Base-by-base conservation (phyloP, 2,888 invertebrate species). In the Papilio demoleus region DNA sequence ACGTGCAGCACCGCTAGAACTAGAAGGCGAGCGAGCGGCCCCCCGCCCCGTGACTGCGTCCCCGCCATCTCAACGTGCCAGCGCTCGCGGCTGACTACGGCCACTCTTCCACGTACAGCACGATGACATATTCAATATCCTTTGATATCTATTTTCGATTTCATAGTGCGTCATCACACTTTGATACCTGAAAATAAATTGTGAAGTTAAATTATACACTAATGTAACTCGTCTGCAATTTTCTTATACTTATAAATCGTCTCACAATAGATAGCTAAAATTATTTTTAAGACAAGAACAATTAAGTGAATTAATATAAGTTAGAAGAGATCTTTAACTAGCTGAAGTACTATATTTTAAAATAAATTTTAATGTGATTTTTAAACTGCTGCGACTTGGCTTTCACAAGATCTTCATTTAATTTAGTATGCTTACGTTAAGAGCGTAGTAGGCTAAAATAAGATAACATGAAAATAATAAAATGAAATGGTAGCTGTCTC, bases 11-110 rank as follows among this genome's bases (percentile, higher is more conserved):
- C 82, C 62, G 91, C 91, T 58, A 92, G 77, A 17, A 92, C 77
- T 6, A 92, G 81, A 61, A 92, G 82, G 72, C 90, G 90, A 76
- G 92, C 90, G 77, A 92, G 90, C 76, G 91, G 86, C 72, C 85
- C 83, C 63, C 90, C 85, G 67, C 86, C 84, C 70, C 84, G 81
- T 77, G 82, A 77, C 75, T 82, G 85, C 81, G 84, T 82, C 74
- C 84, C 82, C 73, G 87, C 90, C 92, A 91, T 91, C 72, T 92
- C 86, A 92, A 76, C 88, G 86, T 70, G 80, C 78, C 71, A 86
- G 83, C 70, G 79, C 77, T 80, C 84, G 76, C 73, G 84, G 84
- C 86, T 90, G 85, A 83, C 86, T 85, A 81, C 79, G 75, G 76
- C 82, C 78, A 70, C 79, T 79, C 75, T 75, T 78, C 72, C 77